phyloP scores from a whole-genome alignment of 2,888 invertebrate genomes.

The Sesamia inferens region DNA sequence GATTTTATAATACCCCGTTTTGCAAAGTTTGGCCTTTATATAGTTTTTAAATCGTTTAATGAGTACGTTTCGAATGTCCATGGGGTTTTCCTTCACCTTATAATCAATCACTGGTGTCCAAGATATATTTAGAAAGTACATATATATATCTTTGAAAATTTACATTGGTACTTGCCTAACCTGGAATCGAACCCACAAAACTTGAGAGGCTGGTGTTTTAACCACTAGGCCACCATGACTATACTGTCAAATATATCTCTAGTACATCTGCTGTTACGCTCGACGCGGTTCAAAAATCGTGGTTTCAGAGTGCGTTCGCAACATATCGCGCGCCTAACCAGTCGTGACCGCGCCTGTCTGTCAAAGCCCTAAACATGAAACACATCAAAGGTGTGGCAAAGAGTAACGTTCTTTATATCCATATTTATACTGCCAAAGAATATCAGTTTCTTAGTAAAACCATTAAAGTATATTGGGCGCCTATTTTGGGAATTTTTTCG shows the following conservation, averaged over 20 bases:
- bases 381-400: slow-evolving; percentile 34
- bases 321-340: neutral
- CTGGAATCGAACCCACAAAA: no score
- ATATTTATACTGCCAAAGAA: slow-evolving; percentile 38
- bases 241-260: neutral
- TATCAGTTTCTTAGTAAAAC: slow-evolving; percentile 37
- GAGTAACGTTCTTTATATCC: neutral
- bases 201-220: no score
- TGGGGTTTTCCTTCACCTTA: no score
- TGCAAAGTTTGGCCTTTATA: no score
- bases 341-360: neutral
- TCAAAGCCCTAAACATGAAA: neutral
- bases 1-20: no score
- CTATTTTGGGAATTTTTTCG: slow-evolving; percentile 33
- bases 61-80: no score
- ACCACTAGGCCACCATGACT: no score
- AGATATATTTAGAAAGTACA: no score
- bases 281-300: neutral
- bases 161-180: no score
- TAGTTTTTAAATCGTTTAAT: no score
- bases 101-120: no score
- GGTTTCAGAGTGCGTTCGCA: neutral
- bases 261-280: neutral
- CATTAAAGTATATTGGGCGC: slow-evolving; percentile 26
- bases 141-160: no score